These are phyloP conservation scores for Lepidocyrtoides sp. DNA, from an alignment of 2,888 invertebrate species.

Conservation along the genomic window DNA sequence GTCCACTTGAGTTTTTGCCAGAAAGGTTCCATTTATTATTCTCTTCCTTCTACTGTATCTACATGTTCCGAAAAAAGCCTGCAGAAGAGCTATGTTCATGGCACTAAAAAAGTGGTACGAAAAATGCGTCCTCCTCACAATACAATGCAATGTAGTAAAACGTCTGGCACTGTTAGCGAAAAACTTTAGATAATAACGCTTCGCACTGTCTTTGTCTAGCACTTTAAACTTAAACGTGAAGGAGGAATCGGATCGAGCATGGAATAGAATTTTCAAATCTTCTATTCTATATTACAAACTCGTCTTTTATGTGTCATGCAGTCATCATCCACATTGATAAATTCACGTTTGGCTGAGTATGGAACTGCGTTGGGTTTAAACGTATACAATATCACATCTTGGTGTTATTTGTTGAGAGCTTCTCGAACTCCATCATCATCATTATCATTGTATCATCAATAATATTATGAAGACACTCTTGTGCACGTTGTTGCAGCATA, in stretches of 20 bases:
- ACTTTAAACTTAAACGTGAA: too few relatives aligned
- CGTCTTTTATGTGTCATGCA: too few relatives aligned
- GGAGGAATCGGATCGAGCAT: too few relatives aligned
- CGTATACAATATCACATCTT: not conserved
- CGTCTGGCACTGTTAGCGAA: too few relatives aligned
- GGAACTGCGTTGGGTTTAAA: not conserved
- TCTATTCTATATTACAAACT: too few relatives aligned
- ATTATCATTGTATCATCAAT: not conserved
- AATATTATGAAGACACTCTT: constrained; percentile 1
- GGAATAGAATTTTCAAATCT: too few relatives aligned
- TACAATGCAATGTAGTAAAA: too few relatives aligned
- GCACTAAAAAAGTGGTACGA: not conserved
- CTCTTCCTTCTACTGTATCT: not conserved
- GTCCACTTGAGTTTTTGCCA: constrained; percentile 81
- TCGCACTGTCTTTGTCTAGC: not conserved
- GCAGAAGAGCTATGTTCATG: not conserved
- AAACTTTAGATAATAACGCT: too few relatives aligned
- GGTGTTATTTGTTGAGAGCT: constrained; percentile 18
- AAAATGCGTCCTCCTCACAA: not conserved
- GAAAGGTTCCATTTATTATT: constrained; percentile 79
- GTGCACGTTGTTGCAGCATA: constrained; percentile 29
- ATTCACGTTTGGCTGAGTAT: not conserved
- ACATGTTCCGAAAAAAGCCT: not conserved
- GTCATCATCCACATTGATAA: not conserved
- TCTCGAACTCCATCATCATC: constrained; percentile 41